Percentiles rank a stretch among this genome's conserved stretches.
phyloP scores from a whole-genome alignment of 2,888 invertebrate genomes.

The Oligia latruncula region DNA sequence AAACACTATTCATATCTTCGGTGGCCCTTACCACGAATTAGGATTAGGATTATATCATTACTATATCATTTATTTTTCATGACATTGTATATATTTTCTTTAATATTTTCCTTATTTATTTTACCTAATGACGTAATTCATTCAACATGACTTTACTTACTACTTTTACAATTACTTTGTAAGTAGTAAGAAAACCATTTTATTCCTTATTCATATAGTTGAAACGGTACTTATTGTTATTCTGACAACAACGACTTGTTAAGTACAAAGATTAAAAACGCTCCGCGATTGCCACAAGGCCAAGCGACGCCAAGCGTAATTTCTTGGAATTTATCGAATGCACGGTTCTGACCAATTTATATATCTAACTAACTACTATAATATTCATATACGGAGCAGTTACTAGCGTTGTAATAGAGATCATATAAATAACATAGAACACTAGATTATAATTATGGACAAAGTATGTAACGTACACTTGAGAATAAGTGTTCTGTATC shows the following conservation, averaged over 20 bases:
- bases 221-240: constrained; percentile 5
- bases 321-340: constrained; percentile 67
- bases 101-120: not conserved
- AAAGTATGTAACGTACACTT: constrained; percentile 59
- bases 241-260: constrained; percentile 25
- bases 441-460: constrained; percentile 32
- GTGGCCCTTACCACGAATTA: not conserved
- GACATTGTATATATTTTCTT: not conserved
- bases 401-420: constrained; percentile 7
- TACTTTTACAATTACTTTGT: not conserved
- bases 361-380: constrained; percentile 26
- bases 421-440: constrained; percentile 20
- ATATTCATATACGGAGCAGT: constrained; percentile 12
- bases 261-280: constrained; percentile 46
- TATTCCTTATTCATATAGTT: not conserved
- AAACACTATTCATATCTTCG: not conserved
- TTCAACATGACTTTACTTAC: constrained; percentile 1
- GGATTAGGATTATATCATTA: not conserved
- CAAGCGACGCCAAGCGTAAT: constrained; percentile 44
- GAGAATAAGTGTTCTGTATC: constrained; percentile 67
- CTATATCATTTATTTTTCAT: not conserved
- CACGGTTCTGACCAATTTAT: constrained; percentile 27
- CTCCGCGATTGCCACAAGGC: constrained; percentile 61
- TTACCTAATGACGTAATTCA: constrained; percentile 4
- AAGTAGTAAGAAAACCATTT: not conserved